These are phyloP conservation scores for Cheilosia soror DNA, from an alignment of 2,888 invertebrate species.

Conservation along the genomic window DNA sequence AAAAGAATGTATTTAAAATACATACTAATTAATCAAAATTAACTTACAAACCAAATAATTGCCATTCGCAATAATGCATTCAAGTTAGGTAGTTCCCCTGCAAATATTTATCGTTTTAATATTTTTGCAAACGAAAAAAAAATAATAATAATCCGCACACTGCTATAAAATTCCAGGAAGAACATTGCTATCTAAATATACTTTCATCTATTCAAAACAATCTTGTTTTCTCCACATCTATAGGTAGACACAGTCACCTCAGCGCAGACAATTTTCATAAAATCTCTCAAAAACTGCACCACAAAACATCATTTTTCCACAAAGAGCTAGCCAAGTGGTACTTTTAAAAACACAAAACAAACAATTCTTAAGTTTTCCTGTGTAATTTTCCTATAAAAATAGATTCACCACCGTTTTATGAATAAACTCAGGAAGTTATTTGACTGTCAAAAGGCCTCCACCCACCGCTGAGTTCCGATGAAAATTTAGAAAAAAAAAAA, in stretches of 20 bases:
- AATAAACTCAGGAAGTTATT: constrained; percentile 22
- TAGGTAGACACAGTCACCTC: not conserved
- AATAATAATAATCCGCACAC: too few relatives aligned
- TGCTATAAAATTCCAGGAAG: constrained; percentile 7
- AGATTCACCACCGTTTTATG: constrained; percentile 14
- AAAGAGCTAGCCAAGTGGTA: not conserved
- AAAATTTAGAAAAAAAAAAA: not conserved
- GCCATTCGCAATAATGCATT: too few relatives aligned
- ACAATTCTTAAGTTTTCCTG: constrained; percentile 5
- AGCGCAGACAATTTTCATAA: constrained; percentile 28
- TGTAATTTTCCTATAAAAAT: constrained; percentile 34
- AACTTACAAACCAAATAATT: too few relatives aligned
- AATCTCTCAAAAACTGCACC: constrained; percentile 43
- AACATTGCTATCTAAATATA: constrained; percentile 10
- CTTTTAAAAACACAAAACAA: constrained; percentile 12
- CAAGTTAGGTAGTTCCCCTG: too few relatives aligned
- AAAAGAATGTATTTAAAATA: too few relatives aligned
- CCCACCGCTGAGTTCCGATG: not conserved
- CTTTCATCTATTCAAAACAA: constrained; percentile 14
- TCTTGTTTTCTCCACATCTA: not conserved
- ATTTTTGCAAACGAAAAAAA: too few relatives aligned
- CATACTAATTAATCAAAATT: too few relatives aligned
- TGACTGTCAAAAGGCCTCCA: constrained; percentile 19
- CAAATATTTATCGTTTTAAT: too few relatives aligned
- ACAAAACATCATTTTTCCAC: constrained; percentile 20